Evolutionary conservation across 2,888 invertebrate genomes (phyloP), one percentile per base, ranked within the genome.

Genomic region (Corythucha ciliata): DNA sequence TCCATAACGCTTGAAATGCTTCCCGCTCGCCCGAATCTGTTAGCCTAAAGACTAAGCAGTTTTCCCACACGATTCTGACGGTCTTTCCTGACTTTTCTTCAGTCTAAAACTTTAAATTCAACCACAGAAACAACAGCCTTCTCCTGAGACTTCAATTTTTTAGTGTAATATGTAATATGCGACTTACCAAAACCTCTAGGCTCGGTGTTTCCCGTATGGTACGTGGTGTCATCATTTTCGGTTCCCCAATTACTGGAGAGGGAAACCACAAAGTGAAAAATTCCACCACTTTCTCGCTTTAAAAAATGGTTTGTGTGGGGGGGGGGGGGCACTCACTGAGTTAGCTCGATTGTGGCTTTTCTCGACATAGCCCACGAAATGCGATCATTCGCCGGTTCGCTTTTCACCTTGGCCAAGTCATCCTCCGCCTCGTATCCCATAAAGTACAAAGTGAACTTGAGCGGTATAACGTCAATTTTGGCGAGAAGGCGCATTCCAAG

Each of bases 391-490:
- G 72, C 70, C 0, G 90, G 88, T 10, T 89, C 74, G 40, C 88
- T 83, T 2, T 72, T 71, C 0, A 77, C 72, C 47, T 81, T n/a
- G n/a, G n/a, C n/a, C n/a, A n/a, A n/a, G n/a, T n/a, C n/a, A 33
- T 7, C 18, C 8, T 33, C 18, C 5, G 14, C 75, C 67, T 91
- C 93, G 67, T 83, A 94, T 0, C 89, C 91, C 81, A 92, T 78
- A 66, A 94, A 94, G 69, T 89, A 94, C 4, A 94, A 65, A 0
- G 89, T 81, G 67, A 94, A 94, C 68, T 89, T 86, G 77, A 88
- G 85, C 52, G 77, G 79, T 0, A 88, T 84, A 66, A 92, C 92
- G 68, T 94, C 91, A 2, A 87, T 68, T 64, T 92, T 91, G 57
- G 87, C 81, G 44, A 96, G 70, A 34, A 94, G 70, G 10, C 80